Evolutionary conservation across 2,113 vertebrate species (phyloP), one percentile per base, ranked within the genome.

Genomic region (Nesoenas mayeri): DNA sequence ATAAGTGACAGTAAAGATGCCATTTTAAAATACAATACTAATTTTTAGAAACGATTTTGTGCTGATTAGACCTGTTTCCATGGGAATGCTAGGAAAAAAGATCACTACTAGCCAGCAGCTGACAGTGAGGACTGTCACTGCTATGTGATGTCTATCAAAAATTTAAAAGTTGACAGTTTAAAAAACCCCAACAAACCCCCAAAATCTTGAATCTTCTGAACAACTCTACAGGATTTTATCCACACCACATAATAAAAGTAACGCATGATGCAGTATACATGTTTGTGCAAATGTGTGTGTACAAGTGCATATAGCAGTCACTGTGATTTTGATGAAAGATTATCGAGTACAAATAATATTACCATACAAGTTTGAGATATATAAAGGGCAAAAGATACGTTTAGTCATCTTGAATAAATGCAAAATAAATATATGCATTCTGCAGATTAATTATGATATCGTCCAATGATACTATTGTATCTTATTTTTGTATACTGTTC

Each of bases 21-120:
- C 60, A 64, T 67, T 97, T 94, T 80, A 80, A 93, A 91, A 86
- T 47, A 93, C 29, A 90, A 57, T 28, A 70, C 48, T 80, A 84
- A 81, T 83, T 96, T 96, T 91, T 64, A 91, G 92, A 90, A 96
- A 91, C 0, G 0, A 31, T 67, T 94, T 70, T n/a, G 28, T 74
- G 75, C 67, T 93, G 83, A 93, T 95, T 86, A 86, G 85, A 71
- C 38, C 22, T 10, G 95, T 95, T 96, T 93, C 92, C 94, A 96
- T 88, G 90, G 95, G 75, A 95, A 96, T 86, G 42, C 12, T 79
- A 93, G 32, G 61, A 15, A 40, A 73, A 83, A 72, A 40, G 20
- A 88, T 47, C 1, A 3, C 60, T 77, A 83, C 77, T 90, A 93
- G 95, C 75, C 95, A 91, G 75, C 48, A 93, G 47, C 64, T 79